A percentile compares a stretch with the other conserved stretches of the same genome.
These are phyloP conservation scores for Antechinus flavipes DNA, from an alignment of 2,113 vertebrate species.

Conservation along the genomic window DNA sequence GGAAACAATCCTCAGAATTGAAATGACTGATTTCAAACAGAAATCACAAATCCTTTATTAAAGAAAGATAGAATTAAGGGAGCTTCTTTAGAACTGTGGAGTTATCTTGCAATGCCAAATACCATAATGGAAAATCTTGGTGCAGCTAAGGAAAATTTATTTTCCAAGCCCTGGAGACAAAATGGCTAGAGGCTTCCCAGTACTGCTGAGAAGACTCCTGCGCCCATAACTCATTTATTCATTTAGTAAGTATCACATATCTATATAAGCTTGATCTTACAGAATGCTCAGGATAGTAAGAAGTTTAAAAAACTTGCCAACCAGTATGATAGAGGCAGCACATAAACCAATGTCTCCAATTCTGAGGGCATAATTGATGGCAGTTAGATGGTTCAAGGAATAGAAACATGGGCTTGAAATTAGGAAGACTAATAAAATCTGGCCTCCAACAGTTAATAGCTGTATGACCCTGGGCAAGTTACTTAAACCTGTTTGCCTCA, in stretches of 20 bases:
- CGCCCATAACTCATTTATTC: constrained; percentile 22
- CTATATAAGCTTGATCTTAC: neutral
- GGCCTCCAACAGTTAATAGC: no score
- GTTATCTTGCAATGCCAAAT: constrained; percentile 9
- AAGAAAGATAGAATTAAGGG: constrained; percentile 47
- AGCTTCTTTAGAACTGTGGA: neutral
- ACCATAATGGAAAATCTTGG: constrained; percentile 48
- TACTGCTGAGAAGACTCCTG: constrained; percentile 31
- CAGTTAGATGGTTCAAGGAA: neutral
- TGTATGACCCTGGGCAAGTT: no score
- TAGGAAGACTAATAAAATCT: neutral
- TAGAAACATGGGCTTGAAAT: neutral
- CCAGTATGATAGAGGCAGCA: neutral
- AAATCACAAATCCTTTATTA: constrained; percentile 47
- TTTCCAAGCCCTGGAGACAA: constrained; percentile 47
- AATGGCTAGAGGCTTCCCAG: neutral
- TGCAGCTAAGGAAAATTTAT: constrained; percentile 14
- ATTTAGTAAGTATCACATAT: neutral
- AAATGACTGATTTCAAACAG: constrained; percentile 44
- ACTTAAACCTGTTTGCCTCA: no score
- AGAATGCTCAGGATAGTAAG: neutral
- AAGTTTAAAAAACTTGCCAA: neutral
- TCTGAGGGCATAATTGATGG: neutral
- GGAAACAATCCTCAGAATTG: constrained; percentile 17
- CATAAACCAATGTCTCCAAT: neutral